A percentile compares a stretch with the other conserved stretches of the same genome.
These are phyloP conservation scores for Trichoplusia ni DNA, from an alignment of 1,140 invertebrate genomes.

Conservation along the genomic window DNA sequence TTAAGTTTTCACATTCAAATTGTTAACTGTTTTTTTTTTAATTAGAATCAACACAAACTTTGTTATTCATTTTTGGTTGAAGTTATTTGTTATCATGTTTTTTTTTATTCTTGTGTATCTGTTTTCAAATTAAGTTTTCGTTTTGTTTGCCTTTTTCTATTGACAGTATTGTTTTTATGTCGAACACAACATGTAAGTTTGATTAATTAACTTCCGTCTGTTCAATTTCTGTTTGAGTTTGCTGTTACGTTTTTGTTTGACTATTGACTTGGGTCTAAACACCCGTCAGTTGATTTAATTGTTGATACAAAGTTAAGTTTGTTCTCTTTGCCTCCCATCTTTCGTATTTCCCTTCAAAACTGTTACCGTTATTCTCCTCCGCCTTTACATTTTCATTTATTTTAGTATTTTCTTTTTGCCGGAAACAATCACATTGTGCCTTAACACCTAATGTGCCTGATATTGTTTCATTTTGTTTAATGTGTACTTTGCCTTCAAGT, in stretches of 20 bases:
- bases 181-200: too few relatives aligned
- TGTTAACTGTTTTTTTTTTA: too few relatives aligned
- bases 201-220: too few relatives aligned
- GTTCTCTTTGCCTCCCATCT: neutral
- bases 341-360: neutral
- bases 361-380: neutral
- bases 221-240: too few relatives aligned
- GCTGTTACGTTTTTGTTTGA: too few relatives aligned
- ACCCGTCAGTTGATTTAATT: slow-evolving; percentile 35
- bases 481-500: slow-evolving; percentile 54
- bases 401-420: slow-evolving; percentile 22
- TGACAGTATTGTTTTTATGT: neutral
- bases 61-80: too few relatives aligned
- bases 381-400: slow-evolving; percentile 19
- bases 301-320: slow-evolving; percentile 15
- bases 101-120: too few relatives aligned
- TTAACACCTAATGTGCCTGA: slow-evolving; percentile 66
- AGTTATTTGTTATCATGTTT: too few relatives aligned
- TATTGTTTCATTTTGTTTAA: slow-evolving; percentile 47
- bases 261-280: too few relatives aligned
- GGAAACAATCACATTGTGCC: slow-evolving; percentile 62
- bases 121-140: too few relatives aligned
- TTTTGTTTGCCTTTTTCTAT: neutral
- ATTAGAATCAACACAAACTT: too few relatives aligned
- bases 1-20: too few relatives aligned